Conservation (phyloP, 2,888 invertebrate genomes). For the Marronus borbonicus region DNA sequence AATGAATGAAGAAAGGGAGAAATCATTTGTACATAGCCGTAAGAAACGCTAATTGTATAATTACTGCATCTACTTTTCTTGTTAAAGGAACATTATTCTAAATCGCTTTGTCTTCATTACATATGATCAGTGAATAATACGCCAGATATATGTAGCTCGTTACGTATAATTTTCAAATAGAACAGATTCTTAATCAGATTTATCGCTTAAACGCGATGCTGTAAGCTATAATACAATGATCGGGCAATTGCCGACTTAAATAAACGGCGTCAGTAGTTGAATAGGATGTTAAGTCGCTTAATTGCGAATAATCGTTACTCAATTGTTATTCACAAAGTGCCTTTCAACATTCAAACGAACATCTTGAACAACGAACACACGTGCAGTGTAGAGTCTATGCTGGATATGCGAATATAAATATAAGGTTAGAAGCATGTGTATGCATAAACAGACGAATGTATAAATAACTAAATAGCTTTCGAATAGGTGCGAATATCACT, state of each 20-base stretch:
- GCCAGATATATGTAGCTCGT: too few relatives aligned
- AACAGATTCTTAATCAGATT: conserved; percentile 2
- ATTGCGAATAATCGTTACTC: conserved; percentile 24
- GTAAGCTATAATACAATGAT: not conserved
- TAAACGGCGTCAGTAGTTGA: conserved; percentile 14
- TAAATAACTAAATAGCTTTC: not conserved
- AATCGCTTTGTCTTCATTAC: too few relatives aligned
- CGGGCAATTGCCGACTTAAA: conserved; percentile 5
- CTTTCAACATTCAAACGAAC: conserved; percentile 9
- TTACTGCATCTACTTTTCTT: too few relatives aligned
- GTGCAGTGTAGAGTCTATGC: not conserved
- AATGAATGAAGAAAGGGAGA: too few relatives aligned
- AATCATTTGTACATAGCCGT: too few relatives aligned
- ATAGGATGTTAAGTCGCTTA: conserved; percentile 14
- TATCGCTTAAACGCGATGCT: not conserved
- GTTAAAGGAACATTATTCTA: too few relatives aligned
- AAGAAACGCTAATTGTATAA: too few relatives aligned
- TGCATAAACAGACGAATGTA: conserved; percentile 13
- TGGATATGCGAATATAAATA: not conserved
- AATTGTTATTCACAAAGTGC: conserved; percentile 20
- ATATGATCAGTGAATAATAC: too few relatives aligned
- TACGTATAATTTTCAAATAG: not conserved
- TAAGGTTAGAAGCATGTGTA: not conserved
- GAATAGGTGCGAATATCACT: conserved; percentile 5
- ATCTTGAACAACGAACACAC: conserved; percentile 2